These are phyloP conservation scores for Aphaenogaster floridana DNA, from an alignment of 1,140 invertebrate genomes.

Conservation along the genomic window DNA sequence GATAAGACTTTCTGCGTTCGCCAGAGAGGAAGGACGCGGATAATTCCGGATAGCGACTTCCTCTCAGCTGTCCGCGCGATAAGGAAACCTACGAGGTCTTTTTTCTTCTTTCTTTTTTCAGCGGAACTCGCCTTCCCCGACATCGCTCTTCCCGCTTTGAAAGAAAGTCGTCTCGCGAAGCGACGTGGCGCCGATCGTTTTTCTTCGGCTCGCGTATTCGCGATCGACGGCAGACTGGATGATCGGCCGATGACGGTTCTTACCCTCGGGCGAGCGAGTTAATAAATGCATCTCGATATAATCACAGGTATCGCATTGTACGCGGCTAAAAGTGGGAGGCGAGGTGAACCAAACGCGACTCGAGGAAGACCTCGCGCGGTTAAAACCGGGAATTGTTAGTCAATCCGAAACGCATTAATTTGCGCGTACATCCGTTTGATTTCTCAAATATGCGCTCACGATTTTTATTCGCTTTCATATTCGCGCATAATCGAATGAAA, in stretches of 20 bases:
- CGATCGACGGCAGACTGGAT: conserved; percentile 63
- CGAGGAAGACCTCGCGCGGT: background rate
- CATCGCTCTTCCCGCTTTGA: conserved; percentile 71
- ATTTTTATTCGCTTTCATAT: background rate
- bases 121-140: conserved; percentile 64
- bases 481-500: conserved; percentile 1
- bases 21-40: conserved; percentile 60
- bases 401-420: background rate
- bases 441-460: background rate
- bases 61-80: conserved; percentile 76
- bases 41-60: conserved; percentile 77
- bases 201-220: conserved; percentile 16
- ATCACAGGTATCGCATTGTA: conserved; percentile 26
- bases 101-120: conserved; percentile 40
- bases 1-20: conserved; percentile 56
- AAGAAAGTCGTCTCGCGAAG: conserved; percentile 69
- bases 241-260: conserved; percentile 35
- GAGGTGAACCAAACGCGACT: background rate
- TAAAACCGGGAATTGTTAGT: background rate
- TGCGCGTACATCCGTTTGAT: background rate
- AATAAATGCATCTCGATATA: conserved; percentile 35
- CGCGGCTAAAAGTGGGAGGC: background rate
- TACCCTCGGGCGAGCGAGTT: background rate
- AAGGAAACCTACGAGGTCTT: conserved; percentile 71
- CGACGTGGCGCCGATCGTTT: conserved; percentile 61